Evolutionary conservation across 1,140 invertebrate genomes (phyloP), one percentile per base, ranked within the genome.

Genomic region (Heliconius himera): DNA sequence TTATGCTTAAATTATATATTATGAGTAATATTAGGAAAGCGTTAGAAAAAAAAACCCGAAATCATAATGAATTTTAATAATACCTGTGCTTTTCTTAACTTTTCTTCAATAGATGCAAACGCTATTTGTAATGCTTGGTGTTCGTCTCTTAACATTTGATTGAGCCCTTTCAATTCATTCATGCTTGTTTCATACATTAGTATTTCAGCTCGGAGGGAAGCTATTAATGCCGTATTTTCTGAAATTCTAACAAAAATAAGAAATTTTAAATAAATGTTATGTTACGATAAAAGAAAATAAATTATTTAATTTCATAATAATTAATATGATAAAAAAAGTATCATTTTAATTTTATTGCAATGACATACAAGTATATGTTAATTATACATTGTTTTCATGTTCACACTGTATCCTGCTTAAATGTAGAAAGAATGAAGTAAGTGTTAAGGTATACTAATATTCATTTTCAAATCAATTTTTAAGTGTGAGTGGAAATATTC

Each of bases 91-190:
- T 97, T 98, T 72, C 97, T 95, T 87, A 98, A 95, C 94, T 99
- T 99, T 75, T 98, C 97, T 95, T 99, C 98, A 38, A 99, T 95
- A 70, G 97, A 96, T 82, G 96, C 96, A 95, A 98, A 99, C 20
- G 98, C 97, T 83, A 99, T 95, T 89, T 99, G 98, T 75, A 99
- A 93, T 5, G 99, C 98, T 92, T 98, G 97, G 91, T 99, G 98
- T 95, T 99, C 99, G 95, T 99, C 99, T 90, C 97, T 96, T 60
- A 99, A 91, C 81, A 98, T 96, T 95, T 99, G 97, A 94, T 98
- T 98, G 6, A 98, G 95, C 79, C 96, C 96, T 93, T 98, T 96
- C 22, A 98, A 91, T 90, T 99, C 97, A 80, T 96, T 95, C 87
- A 96, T 96, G 79, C 95, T 96, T 56, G 94, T 95, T 87, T 95